Conservation (phyloP, 1,140 invertebrate genomes). For the Venustaconcha ellipsiformis region DNA sequence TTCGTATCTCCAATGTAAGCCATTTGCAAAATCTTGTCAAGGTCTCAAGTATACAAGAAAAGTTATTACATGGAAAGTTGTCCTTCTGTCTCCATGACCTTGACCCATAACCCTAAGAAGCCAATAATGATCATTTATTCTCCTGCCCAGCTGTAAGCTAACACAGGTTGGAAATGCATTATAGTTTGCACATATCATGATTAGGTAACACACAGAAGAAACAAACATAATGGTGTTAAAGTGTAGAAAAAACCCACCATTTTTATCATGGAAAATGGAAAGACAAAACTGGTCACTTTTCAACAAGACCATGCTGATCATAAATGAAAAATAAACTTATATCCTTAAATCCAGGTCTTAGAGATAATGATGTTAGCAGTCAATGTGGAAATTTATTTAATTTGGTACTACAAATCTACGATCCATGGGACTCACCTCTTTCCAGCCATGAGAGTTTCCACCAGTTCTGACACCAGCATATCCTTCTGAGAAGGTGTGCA, state of each 20-base stretch:
- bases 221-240: neutral
- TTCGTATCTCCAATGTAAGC: no score
- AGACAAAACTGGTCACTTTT: no score
- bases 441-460: slow-evolving; percentile 85
- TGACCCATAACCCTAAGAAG: no score
- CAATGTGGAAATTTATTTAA: neutral
- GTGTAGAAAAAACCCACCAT: neutral
- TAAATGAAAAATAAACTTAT: neutral
- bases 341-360: neutral
- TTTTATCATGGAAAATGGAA: neutral
- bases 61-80: no score
- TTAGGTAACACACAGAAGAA: neutral
- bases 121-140: no score
- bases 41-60: no score
- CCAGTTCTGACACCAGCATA: slow-evolving; percentile 80
- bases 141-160: no score
- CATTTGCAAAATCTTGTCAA: no score
- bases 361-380: neutral
- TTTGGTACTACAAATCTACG: neutral
- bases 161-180: no score
- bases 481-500: slow-evolving; percentile 78
- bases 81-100: no score
- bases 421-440: slow-evolving; percentile 69
- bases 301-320: no score
- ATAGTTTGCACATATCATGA: neutral